These are phyloP conservation scores for Rhamnusium bicolor DNA, from an alignment of 2,888 invertebrate species.

Conservation along the genomic window DNA sequence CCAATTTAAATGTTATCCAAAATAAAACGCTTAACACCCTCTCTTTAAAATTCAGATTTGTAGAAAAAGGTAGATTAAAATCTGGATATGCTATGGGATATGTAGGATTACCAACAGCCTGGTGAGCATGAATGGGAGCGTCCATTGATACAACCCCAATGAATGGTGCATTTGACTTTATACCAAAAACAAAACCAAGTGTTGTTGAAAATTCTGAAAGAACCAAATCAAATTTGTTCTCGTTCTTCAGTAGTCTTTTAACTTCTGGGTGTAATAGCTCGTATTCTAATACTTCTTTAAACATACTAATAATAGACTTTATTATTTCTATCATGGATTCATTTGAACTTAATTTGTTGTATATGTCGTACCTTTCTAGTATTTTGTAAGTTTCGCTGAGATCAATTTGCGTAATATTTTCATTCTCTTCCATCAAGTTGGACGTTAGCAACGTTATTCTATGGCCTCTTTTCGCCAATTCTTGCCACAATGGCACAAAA, in stretches of 20 bases:
- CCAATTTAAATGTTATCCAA: conserved; percentile 19
- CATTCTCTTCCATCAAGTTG: conserved; percentile 67
- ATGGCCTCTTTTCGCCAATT: conserved; percentile 62
- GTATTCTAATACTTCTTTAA: background rate
- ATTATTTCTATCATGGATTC: conserved; percentile 12
- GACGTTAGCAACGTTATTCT: conserved; percentile 70
- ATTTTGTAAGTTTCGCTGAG: conserved; percentile 62
- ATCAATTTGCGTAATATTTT: conserved; percentile 70
- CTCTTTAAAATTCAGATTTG: conserved; percentile 58
- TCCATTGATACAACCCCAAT: conserved; percentile 65
- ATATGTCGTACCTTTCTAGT: conserved; percentile 38
- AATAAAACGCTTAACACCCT: conserved; percentile 55
- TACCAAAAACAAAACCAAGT: conserved; percentile 56
- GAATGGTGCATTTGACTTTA: conserved; percentile 63
- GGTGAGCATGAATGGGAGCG: conserved; percentile 56
- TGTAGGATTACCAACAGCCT: conserved; percentile 62
- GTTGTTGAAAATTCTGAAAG: conserved; percentile 58
- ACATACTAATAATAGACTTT: background rate
- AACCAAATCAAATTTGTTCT: conserved; percentile 60
- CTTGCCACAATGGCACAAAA: no score
- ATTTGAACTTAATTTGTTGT: conserved; percentile 37
- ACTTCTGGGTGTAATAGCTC: conserved; percentile 48
- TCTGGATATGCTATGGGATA: conserved; percentile 66
- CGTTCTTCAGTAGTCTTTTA: conserved; percentile 54
- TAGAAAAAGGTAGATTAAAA: conserved; percentile 53